phyloP scores from a whole-genome alignment of 2,113 vertebrate genomes.

The Micromys minutus region DNA sequence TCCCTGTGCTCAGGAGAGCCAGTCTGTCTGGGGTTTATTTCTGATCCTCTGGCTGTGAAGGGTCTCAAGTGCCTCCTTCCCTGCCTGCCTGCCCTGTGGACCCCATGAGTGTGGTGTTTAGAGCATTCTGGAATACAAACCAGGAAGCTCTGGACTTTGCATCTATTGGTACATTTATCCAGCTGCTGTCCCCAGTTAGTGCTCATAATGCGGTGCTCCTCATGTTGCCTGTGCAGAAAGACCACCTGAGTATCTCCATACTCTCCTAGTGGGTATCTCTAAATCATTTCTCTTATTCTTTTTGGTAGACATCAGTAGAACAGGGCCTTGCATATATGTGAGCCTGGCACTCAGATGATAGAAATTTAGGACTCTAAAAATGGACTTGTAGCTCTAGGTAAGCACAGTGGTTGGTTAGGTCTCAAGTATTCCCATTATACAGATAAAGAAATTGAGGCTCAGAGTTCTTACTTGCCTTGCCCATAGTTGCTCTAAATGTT shows the following conservation, averaged over 20 bases:
- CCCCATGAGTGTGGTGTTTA: conserved; percentile 13
- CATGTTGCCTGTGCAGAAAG: not conserved
- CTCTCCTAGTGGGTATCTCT: not conserved
- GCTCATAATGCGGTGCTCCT: conserved; percentile 13
- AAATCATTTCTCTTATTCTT: not conserved
- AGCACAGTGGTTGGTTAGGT: not conserved
- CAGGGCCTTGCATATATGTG: not conserved
- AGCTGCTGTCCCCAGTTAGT: conserved; percentile 57
- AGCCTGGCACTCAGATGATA: not conserved
- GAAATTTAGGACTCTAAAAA: rapidly evolving
- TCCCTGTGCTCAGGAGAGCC: conserved; percentile 80
- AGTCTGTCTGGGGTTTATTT: conserved; percentile 72
- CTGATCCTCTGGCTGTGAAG: conserved; percentile 34
- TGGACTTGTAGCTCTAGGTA: not conserved
- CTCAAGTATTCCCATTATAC: not conserved
- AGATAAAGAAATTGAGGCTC: not conserved
- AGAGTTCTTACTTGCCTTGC: not conserved
- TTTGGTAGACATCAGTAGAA: not conserved
- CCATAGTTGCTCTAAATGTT: too few relatives aligned
- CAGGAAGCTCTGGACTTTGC: conserved; percentile 61
- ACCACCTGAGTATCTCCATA: too few relatives aligned
- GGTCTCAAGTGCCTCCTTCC: not conserved
- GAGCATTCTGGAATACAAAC: not conserved
- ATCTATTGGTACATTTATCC: conserved; percentile 66
- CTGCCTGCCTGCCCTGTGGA: not conserved